These are phyloP conservation scores for Amphipoea lucens DNA, from an alignment of 2,888 invertebrate genomes.

Conservation along the genomic window DNA sequence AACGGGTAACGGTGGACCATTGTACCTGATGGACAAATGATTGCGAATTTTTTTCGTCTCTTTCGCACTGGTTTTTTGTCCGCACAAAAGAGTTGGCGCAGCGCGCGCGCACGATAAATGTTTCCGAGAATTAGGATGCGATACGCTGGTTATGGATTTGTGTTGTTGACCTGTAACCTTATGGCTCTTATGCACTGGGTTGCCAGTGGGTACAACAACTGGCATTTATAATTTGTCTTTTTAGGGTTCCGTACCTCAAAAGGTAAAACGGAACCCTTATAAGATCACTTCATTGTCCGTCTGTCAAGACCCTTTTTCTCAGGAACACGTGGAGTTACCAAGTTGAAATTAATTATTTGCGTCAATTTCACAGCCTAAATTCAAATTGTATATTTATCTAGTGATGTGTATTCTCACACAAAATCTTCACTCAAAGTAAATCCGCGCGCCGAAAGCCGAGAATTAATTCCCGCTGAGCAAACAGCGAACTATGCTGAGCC, in stretches of 20 bases:
- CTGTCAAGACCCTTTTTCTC: no score
- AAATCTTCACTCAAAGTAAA: constrained; percentile 51
- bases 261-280: no score
- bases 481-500: constrained; percentile 53
- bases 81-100: constrained; percentile 66
- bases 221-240: neutral
- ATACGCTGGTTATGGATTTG: constrained; percentile 53
- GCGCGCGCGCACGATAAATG: constrained; percentile 62
- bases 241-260: no score
- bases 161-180: constrained; percentile 34
- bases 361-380: neutral
- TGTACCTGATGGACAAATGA: constrained; percentile 87
- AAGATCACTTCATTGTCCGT: no score
- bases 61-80: constrained; percentile 60
- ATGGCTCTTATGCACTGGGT: neutral
- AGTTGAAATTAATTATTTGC: neutral
- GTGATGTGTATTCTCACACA: constrained; percentile 33
- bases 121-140: constrained; percentile 68
- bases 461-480: constrained; percentile 57
- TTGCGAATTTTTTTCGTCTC: constrained; percentile 78
- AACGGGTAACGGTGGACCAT: constrained; percentile 82
- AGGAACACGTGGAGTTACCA: no score
- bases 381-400: constrained; percentile 23
- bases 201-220: neutral
- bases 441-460: constrained; percentile 42